Evolutionary conservation across 2,113 vertebrate genomes (phyloP).

Genomic region (Trichomycterus rosablanca): DNA sequence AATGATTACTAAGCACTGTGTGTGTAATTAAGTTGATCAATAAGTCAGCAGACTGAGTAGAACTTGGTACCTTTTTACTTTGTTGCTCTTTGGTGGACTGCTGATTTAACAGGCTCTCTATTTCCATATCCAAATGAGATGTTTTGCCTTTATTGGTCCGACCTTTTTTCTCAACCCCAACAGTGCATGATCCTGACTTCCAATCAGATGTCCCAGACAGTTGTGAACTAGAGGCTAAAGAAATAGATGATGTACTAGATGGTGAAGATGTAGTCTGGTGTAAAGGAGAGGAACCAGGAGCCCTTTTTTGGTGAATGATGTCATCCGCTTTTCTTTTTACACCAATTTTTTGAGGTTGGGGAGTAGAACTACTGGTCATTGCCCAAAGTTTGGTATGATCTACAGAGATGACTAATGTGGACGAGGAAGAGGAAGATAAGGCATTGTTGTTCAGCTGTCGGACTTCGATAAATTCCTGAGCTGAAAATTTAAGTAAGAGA

Average conservation of each 20-base stretch:
- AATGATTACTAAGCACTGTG: neutral
- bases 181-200: slow-evolving; percentile 53
- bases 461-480: slow-evolving; percentile 88
- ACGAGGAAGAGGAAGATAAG: slow-evolving; percentile 38
- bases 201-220: slow-evolving; percentile 59
- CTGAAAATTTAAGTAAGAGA: slow-evolving; percentile 86
- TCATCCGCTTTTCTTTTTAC: slow-evolving; percentile 72
- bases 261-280: slow-evolving; percentile 56
- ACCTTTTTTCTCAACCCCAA: slow-evolving; percentile 73
- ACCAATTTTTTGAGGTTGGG: slow-evolving; percentile 55
- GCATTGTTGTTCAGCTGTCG: slow-evolving; percentile 59
- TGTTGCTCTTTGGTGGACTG: slow-evolving; percentile 92
- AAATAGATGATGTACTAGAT: slow-evolving; percentile 51
- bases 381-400: slow-evolving; percentile 89
- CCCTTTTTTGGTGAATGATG: slow-evolving; percentile 51
- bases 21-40: neutral
- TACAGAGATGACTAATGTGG: slow-evolving; percentile 79
- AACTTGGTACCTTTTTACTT: slow-evolving; percentile 80
- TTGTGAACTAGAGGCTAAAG: slow-evolving; percentile 54
- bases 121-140: slow-evolving; percentile 86
- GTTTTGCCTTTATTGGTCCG: slow-evolving; percentile 71
- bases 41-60: neutral
- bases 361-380: slow-evolving; percentile 74
- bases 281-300: slow-evolving; percentile 54
- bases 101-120: slow-evolving; percentile 85